A percentile compares a stretch with the other conserved stretches of the same genome.
Conservation (phyloP, 2,797 vertebrate species). For the Lutjanus campechanus region DNA sequence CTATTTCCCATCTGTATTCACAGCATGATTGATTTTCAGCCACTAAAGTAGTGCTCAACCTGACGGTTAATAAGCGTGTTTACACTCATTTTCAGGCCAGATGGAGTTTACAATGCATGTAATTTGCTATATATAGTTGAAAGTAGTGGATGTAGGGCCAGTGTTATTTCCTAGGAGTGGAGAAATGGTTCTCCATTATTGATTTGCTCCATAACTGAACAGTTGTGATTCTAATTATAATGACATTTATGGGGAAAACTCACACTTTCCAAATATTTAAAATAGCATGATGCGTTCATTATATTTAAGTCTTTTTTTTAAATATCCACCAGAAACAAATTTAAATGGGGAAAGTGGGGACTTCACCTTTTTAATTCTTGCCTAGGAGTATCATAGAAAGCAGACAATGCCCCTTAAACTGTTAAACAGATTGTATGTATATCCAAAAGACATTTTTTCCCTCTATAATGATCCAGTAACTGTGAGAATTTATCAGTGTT, state of each 20-base stretch:
- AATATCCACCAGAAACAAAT: constrained; percentile 15
- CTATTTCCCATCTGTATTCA: constrained; percentile 52
- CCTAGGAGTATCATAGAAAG: constrained; percentile 8
- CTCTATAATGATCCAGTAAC: constrained; percentile 38
- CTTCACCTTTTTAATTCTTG: constrained; percentile 11
- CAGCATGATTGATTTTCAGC: constrained; percentile 61
- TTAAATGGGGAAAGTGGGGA: constrained; percentile 14
- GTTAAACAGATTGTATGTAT: constrained; percentile 31
- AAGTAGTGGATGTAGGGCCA: constrained; percentile 32
- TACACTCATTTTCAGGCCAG: constrained; percentile 62
- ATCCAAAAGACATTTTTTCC: constrained; percentile 43
- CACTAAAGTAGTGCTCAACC: constrained; percentile 37
- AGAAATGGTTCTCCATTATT: constrained; percentile 47
- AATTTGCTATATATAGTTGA: constrained; percentile 64
- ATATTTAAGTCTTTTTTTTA: constrained; percentile 24
- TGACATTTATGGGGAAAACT: constrained; percentile 9
- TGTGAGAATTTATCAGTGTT: constrained; percentile 30
- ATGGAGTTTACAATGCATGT: constrained; percentile 60
- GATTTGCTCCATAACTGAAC: constrained; percentile 52
- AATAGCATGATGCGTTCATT: constrained; percentile 23
- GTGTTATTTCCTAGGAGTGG: constrained; percentile 37
- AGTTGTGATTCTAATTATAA: constrained; percentile 42
- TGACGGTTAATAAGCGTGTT: constrained; percentile 64
- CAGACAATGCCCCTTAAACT: constrained; percentile 12
- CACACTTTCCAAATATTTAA: constrained; percentile 21